These are phyloP conservation scores for Xyliphius kryptos DNA, from an alignment of 2,113 vertebrate species.

Conservation along the genomic window DNA sequence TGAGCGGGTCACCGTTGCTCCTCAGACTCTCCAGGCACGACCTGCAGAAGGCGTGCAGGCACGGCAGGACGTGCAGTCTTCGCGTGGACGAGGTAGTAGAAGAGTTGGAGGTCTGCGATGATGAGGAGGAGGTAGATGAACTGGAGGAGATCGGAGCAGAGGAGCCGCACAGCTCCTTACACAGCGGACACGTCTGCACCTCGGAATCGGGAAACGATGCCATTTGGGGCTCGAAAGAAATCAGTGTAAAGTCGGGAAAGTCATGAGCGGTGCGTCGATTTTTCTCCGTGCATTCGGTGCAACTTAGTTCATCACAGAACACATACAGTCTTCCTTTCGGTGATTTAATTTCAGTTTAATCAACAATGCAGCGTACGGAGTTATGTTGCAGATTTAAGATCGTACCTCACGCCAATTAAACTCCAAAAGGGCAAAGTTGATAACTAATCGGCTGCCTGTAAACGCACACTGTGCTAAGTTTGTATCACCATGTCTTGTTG, in stretches of 20 bases:
- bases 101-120: conserved; percentile 65
- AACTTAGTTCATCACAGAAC: too few species aligned
- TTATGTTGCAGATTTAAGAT: too few species aligned
- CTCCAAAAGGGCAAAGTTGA: too few species aligned
- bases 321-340: too few species aligned
- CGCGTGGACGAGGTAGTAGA: conserved; percentile 52
- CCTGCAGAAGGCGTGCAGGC: conserved; percentile 81
- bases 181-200: conserved; percentile 76
- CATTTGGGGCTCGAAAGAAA: conserved; percentile 54
- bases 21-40: conserved; percentile 78
- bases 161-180: conserved; percentile 80
- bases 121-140: conserved; percentile 75
- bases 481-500: conserved; percentile 21
- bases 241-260: conserved; percentile 10
- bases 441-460: too few species aligned
- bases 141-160: conserved; percentile 76
- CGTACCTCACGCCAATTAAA: too few species aligned
- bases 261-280: conserved; percentile 2
- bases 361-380: too few species aligned
- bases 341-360: too few species aligned
- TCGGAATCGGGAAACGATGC: conserved; percentile 79
- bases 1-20: conserved; percentile 66
- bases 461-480: too few species aligned
- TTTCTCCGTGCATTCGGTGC: too few species aligned
- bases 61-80: conserved; percentile 76